phyloP scores from a whole-genome alignment of 2,797 vertebrate species.

The Acropternis orthonyx region DNA sequence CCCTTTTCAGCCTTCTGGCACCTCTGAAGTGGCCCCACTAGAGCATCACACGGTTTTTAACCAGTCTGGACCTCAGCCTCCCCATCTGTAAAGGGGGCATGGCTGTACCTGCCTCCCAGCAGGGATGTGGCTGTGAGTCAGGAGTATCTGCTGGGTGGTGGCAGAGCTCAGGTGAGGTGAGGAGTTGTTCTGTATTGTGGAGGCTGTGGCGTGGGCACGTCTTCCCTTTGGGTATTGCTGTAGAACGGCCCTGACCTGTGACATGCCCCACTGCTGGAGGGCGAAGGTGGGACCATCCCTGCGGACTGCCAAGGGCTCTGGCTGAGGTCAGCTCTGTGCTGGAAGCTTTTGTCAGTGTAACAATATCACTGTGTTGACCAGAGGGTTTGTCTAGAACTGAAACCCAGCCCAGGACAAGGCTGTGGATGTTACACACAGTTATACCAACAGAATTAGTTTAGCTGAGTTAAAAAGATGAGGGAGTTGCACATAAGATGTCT shows the following conservation, averaged over 20 bases:
- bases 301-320: background rate
- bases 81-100: background rate
- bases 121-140: background rate
- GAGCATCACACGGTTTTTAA: background rate
- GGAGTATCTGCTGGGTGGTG: background rate
- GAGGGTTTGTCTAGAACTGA: background rate
- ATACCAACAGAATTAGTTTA: background rate
- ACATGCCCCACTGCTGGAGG: background rate
- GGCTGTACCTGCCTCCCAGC: background rate
- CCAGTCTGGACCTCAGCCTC: background rate
- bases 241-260: background rate
- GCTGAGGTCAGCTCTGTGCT: background rate
- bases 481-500: background rate
- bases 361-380: background rate
- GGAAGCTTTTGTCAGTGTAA: background rate
- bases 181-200: background rate
- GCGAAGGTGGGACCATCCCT: background rate
- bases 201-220: background rate
- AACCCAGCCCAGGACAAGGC: background rate
- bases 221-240: background rate
- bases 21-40: background rate
- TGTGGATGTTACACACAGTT: accelerated
- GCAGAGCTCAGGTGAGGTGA: background rate
- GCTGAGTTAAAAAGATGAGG: background rate
- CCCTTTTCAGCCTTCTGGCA: background rate